Conservation (phyloP, 2,797 vertebrate genomes). For the Geranospiza caerulescens region DNA sequence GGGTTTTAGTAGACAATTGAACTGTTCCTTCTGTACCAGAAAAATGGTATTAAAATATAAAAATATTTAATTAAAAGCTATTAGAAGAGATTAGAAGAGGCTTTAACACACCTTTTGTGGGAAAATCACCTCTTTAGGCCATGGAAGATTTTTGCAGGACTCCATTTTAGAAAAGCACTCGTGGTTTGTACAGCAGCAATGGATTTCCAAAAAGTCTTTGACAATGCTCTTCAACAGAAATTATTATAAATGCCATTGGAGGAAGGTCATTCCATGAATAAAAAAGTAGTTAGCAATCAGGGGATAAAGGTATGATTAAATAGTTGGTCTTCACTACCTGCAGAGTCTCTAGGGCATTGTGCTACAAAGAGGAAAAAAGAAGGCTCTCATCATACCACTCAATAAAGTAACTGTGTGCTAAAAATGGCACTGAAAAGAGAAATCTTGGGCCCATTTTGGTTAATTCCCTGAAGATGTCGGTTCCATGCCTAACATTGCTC, state of each 20-base stretch:
- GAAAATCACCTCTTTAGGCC: neutral
- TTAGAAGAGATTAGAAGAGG: neutral
- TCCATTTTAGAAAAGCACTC: neutral
- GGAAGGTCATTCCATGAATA: neutral
- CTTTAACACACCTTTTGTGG: neutral
- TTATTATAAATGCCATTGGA: neutral
- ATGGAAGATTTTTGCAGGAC: neutral
- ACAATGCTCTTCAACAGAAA: neutral
- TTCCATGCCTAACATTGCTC: neutral
- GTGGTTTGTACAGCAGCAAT: neutral
- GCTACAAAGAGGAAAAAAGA: neutral
- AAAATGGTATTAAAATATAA: neutral
- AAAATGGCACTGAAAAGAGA: neutral
- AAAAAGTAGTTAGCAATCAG: neutral
- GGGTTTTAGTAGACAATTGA: neutral
- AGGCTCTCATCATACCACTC: neutral
- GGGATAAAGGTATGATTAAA: neutral
- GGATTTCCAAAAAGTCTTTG: neutral
- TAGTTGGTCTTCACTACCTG: neutral
- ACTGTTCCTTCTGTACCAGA: neutral
- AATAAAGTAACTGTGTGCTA: neutral
- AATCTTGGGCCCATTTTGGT: neutral
- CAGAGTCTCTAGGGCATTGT: neutral
- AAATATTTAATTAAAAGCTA: neutral
- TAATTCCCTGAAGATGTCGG: neutral